Evolutionary conservation across 2,113 vertebrate genomes (phyloP).

Genomic region (Australoheros scitulus): DNA sequence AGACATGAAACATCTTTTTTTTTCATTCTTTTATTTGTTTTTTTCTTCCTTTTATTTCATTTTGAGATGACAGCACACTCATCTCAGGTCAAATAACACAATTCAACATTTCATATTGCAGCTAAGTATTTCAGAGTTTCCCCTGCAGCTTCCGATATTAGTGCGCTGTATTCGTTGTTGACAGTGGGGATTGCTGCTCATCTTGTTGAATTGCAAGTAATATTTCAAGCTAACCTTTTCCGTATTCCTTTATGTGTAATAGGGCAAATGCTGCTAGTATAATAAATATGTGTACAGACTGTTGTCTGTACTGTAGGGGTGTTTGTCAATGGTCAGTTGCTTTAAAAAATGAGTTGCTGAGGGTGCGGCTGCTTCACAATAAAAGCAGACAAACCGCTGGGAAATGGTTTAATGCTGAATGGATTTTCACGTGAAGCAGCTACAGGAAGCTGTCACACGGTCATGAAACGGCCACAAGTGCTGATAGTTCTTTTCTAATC

Average conservation of each 20-base stretch:
- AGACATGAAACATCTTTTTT: neutral
- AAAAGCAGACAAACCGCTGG: neutral
- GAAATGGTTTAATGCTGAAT: neutral
- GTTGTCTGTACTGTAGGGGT: neutral
- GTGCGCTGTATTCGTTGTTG: slow-evolving; percentile 1
- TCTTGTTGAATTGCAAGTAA: neutral
- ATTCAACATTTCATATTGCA: slow-evolving; percentile 39
- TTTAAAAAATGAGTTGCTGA: neutral
- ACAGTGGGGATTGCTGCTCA: neutral
- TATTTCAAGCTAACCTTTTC: neutral
- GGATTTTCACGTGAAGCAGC: neutral
- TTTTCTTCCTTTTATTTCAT: neutral
- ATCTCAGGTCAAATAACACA: slow-evolving; percentile 9
- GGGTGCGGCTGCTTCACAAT: neutral
- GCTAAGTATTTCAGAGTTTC: neutral
- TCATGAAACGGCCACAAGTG: too few relatives aligned
- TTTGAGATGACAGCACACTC: neutral
- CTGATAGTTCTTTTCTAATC: too few relatives aligned
- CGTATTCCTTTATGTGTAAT: neutral
- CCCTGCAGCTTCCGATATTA: slow-evolving; percentile 3
- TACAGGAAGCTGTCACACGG: neutral
- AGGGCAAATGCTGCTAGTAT: neutral
- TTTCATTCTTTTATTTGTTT: neutral
- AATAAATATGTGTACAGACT: neutral
- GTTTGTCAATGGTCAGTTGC: neutral